These are phyloP conservation scores for Plutomurus gul DNA, from an alignment of 1,140 invertebrate genomes.

Conservation along the genomic window DNA sequence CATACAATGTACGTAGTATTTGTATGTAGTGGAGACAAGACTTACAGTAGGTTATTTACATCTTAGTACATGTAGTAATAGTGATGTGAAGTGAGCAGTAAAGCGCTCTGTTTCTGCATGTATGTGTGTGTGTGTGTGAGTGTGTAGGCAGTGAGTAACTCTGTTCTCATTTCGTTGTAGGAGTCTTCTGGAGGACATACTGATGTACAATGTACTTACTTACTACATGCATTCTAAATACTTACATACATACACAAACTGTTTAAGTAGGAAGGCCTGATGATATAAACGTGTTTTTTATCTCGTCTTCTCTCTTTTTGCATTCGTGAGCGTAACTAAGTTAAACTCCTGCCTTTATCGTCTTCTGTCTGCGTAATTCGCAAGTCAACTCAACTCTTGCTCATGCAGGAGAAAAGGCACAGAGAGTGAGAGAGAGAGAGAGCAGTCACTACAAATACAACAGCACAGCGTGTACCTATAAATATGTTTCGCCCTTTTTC, in stretches of 20 bases:
- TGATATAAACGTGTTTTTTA: conserved; percentile 31
- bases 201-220: neutral
- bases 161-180: neutral
- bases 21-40: too few species aligned
- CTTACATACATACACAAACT: neutral
- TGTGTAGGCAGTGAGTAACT: neutral
- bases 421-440: neutral
- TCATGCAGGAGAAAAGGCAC: neutral
- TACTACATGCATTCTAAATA: neutral
- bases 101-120: too few species aligned
- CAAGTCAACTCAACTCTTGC: neutral
- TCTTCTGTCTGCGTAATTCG: neutral
- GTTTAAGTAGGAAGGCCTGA: neutral
- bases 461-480: conserved; percentile 32
- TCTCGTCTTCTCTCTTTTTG: neutral
- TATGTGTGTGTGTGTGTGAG: too few species aligned
- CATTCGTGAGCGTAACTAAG: conserved; percentile 10
- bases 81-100: too few species aligned
- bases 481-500: conserved; percentile 44
- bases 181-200: conserved; percentile 18
- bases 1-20: too few species aligned
- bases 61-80: too few species aligned
- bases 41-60: too few species aligned
- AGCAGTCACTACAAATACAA: neutral
- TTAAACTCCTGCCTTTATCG: neutral